Conservation (phyloP, 2,888 invertebrate genomes). For the Schizaphis graminum region DNA sequence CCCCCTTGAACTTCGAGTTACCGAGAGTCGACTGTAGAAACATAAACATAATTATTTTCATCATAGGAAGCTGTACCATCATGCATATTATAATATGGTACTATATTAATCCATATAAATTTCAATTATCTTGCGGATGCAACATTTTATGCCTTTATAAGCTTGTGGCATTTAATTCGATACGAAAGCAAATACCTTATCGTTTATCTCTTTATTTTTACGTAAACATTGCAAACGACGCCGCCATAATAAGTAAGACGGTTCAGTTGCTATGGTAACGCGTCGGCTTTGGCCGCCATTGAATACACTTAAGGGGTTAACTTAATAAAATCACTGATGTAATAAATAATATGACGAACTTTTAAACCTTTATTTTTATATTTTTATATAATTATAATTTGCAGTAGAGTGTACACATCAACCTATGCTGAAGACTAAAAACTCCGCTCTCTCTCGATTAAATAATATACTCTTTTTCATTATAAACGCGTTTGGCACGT, state of each 20-base stretch:
- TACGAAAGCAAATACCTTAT: slow-evolving; percentile 37
- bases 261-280: slow-evolving; percentile 56
- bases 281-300: slow-evolving; percentile 61
- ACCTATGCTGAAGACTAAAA: slow-evolving; percentile 30
- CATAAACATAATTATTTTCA: not conserved
- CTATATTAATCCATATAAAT: not conserved
- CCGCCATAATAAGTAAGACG: slow-evolving; percentile 60
- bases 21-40: no score
- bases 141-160: not conserved
- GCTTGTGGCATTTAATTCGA: slow-evolving; percentile 48
- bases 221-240: slow-evolving; percentile 49
- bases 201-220: slow-evolving; percentile 24
- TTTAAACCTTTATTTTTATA: slow-evolving; percentile 55
- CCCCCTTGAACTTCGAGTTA: no score
- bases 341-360: slow-evolving; percentile 54
- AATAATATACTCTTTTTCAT: slow-evolving; percentile 44
- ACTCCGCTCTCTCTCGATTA: slow-evolving; percentile 38
- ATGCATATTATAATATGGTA: not conserved
- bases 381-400: slow-evolving; percentile 52
- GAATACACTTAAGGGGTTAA: slow-evolving; percentile 66
- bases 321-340: slow-evolving; percentile 64
- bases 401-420: slow-evolving; percentile 16
- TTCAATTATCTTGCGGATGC: not conserved
- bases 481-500: slow-evolving; percentile 36
- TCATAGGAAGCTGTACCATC: not conserved